Evolutionary conservation across 2,797 vertebrate genomes (phyloP).

Genomic region (Coendou prehensilis): DNA sequence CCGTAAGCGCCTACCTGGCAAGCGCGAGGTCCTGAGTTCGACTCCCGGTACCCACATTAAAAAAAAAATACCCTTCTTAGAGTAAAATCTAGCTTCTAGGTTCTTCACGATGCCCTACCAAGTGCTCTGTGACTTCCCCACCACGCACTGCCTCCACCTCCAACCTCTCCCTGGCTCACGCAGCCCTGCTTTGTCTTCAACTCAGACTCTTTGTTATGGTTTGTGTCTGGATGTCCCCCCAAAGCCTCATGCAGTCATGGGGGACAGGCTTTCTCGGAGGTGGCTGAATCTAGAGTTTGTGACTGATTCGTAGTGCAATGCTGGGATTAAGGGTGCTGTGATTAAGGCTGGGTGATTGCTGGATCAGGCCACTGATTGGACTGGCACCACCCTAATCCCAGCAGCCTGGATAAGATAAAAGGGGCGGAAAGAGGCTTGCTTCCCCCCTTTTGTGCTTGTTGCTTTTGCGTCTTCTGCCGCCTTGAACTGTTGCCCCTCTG

Average conservation of each 20-base stretch:
- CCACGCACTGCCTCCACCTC: too few species aligned
- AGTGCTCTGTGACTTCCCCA: not conserved
- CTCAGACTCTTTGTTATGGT: not conserved
- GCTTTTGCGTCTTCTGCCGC: not conserved
- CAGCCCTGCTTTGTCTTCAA: not conserved
- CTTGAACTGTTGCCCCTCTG: not conserved
- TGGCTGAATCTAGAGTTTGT: not conserved
- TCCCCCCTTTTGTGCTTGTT: not conserved
- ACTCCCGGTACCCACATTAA: too few species aligned
- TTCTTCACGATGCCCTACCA: not conserved
- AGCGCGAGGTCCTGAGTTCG: too few species aligned
- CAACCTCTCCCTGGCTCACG: not conserved
- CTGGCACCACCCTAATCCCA: not conserved
- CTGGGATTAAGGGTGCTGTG: not conserved
- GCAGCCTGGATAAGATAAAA: not conserved
- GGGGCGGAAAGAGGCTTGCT: not conserved
- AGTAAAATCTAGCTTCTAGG: not conserved
- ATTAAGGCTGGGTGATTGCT: too few species aligned
- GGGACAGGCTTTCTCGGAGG: not conserved
- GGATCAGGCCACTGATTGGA: not conserved
- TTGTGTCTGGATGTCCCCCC: not conserved
- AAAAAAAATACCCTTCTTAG: not conserved
- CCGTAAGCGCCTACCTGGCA: too few species aligned
- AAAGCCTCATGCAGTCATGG: not conserved
- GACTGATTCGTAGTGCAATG: not conserved